These are phyloP conservation scores for Stenurella melanura DNA, from an alignment of 2,888 invertebrate species.

Conservation along the genomic window DNA sequence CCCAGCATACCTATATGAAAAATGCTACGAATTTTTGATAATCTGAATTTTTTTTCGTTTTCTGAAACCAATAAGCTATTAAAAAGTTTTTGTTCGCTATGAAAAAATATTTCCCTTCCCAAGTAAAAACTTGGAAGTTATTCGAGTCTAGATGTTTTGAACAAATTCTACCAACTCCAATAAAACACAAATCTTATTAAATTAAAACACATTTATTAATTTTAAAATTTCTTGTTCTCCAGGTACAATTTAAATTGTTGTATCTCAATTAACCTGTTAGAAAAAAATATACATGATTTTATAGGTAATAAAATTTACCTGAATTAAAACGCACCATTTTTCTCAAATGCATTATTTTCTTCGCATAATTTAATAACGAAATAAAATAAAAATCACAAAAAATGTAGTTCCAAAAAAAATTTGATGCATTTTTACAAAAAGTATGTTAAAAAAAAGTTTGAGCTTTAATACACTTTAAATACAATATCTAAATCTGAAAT, in stretches of 20 bases:
- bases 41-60: no score
- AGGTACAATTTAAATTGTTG: constrained; percentile 47
- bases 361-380: background rate
- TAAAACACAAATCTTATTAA: constrained; percentile 23
- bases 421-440: constrained; percentile 3
- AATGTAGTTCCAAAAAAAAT: background rate
- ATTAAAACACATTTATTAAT: constrained; percentile 43
- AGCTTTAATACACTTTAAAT: constrained; percentile 24
- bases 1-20: no score
- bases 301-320: constrained; percentile 8
- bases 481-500: constrained; percentile 27
- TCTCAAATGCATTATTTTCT: no score
- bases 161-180: background rate
- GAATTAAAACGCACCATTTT: background rate
- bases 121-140: no score
- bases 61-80: no score
- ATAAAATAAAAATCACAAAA: background rate
- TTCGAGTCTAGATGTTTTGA: no score
- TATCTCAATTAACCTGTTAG: constrained; percentile 14
- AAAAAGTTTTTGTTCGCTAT: no score
- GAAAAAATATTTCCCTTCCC: no score
- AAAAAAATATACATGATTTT: constrained; percentile 19
- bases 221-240: constrained; percentile 40
- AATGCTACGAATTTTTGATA: no score
- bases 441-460: constrained; percentile 5